A percentile compares a stretch with the other conserved stretches of the same genome.
Conservation (phyloP, 2,113 vertebrate species). For the Carollia perspicillata region DNA sequence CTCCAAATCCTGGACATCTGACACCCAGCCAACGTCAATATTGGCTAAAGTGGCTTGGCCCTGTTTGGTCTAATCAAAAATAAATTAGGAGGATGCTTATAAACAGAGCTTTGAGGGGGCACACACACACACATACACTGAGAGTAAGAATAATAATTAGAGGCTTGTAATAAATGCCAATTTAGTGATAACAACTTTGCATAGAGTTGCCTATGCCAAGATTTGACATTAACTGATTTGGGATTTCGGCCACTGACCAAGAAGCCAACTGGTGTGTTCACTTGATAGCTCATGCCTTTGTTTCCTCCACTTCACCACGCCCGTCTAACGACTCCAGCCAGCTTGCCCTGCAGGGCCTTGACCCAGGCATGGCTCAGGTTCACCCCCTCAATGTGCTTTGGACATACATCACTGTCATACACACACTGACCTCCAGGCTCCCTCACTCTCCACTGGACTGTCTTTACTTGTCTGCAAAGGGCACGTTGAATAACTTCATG, state of each 20-base stretch:
- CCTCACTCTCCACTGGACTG: accelerated
- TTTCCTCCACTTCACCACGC: not conserved
- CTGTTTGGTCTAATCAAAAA: slow-evolving; percentile 58
- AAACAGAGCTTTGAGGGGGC: slow-evolving; percentile 19
- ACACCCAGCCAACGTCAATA: slow-evolving; percentile 56
- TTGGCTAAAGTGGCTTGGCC: slow-evolving; percentile 61
- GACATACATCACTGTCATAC: accelerated
- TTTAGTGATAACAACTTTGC: slow-evolving; percentile 56
- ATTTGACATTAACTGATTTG: slow-evolving; percentile 37
- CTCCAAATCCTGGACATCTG: slow-evolving; percentile 46
- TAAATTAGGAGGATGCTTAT: slow-evolving; percentile 50
- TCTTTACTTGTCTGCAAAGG: not conserved
- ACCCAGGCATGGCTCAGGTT: not conserved
- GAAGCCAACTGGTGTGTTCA: not conserved
- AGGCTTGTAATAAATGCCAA: slow-evolving; percentile 65
- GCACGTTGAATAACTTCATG: not conserved
- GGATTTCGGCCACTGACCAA: slow-evolving; percentile 17
- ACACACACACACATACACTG: not conserved
- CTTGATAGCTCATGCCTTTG: not conserved
- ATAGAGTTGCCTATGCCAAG: slow-evolving; percentile 48
- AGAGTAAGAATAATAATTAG: slow-evolving; percentile 49
- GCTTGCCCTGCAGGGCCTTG: not conserved
- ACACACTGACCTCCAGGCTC: not conserved
- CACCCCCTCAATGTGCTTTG: accelerated
- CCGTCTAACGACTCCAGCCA: not conserved